Percentiles rank a stretch among this genome's conserved stretches.
Evolutionary conservation across 2,888 invertebrate genomes (phyloP).

Genomic region (Rhyacophila evoluta): DNA sequence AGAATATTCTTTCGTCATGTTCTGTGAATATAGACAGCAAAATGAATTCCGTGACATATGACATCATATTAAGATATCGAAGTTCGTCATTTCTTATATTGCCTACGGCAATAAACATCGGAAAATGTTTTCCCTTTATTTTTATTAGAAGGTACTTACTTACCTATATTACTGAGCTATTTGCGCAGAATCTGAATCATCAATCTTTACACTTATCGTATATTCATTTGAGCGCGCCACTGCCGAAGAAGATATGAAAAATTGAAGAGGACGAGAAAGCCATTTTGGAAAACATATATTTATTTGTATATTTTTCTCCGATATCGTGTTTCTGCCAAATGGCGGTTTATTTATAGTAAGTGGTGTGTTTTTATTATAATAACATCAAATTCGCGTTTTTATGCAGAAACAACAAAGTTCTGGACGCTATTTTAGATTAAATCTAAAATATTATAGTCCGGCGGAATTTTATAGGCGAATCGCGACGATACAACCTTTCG

Average conservation of each 20-base stretch:
- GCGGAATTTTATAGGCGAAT: neutral
- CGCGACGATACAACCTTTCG: neutral
- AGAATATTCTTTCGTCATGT: no score
- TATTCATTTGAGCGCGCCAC: neutral
- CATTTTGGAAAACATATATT: constrained; percentile 15
- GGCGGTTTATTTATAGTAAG: constrained; percentile 22
- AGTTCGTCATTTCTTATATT: no score
- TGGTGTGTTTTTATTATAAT: constrained; percentile 21
- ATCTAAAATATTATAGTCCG: neutral
- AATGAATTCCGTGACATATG: no score
- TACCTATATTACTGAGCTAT: no score
- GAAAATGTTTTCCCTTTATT: no score
- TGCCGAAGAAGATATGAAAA: neutral
- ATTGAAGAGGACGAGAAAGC: neutral
- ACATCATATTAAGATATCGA: no score
- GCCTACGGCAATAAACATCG: no score
- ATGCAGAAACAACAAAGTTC: constrained; percentile 7
- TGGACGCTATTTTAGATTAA: neutral
- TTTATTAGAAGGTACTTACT: no score
- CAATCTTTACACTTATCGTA: no score
- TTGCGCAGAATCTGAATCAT: no score
- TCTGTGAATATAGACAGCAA: no score
- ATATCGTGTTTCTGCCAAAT: constrained; percentile 13
- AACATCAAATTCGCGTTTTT: constrained; percentile 13
- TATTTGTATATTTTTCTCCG: constrained; percentile 22